Conservation (phyloP, 64 coral and sea anemone species). For the Montipora capricornis region DNA sequence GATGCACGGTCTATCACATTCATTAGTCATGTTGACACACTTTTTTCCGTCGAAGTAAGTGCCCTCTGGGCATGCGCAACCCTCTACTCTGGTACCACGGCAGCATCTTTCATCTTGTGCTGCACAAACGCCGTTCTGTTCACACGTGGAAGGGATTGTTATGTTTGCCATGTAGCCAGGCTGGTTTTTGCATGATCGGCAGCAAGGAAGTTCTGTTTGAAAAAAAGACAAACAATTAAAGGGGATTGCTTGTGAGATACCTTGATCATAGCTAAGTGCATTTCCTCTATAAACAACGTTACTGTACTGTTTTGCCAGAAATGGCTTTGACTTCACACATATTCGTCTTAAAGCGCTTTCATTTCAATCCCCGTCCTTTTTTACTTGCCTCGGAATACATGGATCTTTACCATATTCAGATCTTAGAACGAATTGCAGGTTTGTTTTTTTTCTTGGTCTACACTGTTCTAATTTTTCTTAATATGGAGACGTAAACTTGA, state of each 20-base stretch:
- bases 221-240: background rate
- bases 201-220: conserved; percentile 84
- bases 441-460: too few relatives aligned
- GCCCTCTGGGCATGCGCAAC: conserved; percentile 81
- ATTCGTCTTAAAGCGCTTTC: too few relatives aligned
- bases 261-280: too few relatives aligned
- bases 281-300: too few relatives aligned
- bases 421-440: background rate
- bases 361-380: too few relatives aligned
- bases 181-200: conserved; percentile 80
- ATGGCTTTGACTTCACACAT: too few relatives aligned
- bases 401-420: too few relatives aligned
- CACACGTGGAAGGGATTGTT: conserved; percentile 71
- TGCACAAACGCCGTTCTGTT: conserved; percentile 30
- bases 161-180: conserved; percentile 83
- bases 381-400: too few relatives aligned
- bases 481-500: background rate
- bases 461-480: too few relatives aligned
- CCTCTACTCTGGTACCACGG: conserved; percentile 71
- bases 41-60: conserved; percentile 87
- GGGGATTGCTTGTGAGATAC: too few relatives aligned
- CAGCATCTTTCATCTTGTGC: conserved; percentile 71
- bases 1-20: conserved; percentile 26
- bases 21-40: conserved; percentile 65
- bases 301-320: too few relatives aligned